Conservation (phyloP, 2,888 invertebrate genomes). For the Allacma fusca region DNA sequence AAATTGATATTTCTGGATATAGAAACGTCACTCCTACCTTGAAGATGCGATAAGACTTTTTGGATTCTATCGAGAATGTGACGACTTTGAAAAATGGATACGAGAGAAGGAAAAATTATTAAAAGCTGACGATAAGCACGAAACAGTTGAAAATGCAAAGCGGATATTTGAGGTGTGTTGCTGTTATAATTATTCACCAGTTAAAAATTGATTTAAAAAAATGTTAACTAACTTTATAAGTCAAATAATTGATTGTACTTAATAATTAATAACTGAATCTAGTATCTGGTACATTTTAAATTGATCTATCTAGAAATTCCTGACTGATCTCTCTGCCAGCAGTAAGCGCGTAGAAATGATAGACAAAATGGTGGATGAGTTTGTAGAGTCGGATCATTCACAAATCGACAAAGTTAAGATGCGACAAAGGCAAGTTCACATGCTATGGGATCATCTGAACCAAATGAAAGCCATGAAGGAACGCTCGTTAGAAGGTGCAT, state of each 20-base stretch:
- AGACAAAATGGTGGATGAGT: conserved; percentile 84
- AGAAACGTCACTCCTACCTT: conserved; percentile 80
- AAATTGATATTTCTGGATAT: no score
- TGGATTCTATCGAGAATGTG: conserved; percentile 94
- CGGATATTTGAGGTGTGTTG: conserved; percentile 84
- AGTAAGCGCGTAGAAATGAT: conserved; percentile 89
- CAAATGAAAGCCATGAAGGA: conserved; percentile 88
- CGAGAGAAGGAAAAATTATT: conserved; percentile 91
- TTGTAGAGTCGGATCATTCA: conserved; percentile 84
- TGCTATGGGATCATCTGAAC: conserved; percentile 87
- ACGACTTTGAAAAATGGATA: conserved; percentile 98
- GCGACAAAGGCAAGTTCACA: conserved; percentile 83
- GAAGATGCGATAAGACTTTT: conserved; percentile 92
- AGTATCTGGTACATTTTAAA: conserved; percentile 41
- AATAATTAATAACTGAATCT: conserved; percentile 10
- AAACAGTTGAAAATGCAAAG: conserved; percentile 90
- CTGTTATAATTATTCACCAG: no score
- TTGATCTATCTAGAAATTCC: conserved; percentile 75
- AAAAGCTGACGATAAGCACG: conserved; percentile 80
- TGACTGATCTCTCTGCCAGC: conserved; percentile 94
- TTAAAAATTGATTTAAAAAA: no score
- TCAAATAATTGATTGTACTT: no score
- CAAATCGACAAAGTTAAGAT: conserved; percentile 81
- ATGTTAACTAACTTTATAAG: no score
- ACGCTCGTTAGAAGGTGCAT: conserved; percentile 86